Conservation (phyloP, 2,113 vertebrate species). For the Pachyramphus minor region DNA sequence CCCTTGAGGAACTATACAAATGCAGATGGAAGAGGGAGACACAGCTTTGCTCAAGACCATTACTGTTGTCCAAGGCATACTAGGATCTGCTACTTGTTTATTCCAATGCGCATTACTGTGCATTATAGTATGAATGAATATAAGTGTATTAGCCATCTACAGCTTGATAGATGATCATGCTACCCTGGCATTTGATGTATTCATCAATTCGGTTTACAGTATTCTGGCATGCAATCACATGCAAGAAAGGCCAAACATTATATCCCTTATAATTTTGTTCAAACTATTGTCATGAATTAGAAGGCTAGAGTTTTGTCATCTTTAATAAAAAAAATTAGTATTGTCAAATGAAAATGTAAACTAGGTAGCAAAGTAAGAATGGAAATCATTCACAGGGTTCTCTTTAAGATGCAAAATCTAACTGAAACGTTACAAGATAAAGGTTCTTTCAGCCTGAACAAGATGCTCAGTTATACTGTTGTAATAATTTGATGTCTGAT, state of each 20-base stretch:
- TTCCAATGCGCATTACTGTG: not conserved
- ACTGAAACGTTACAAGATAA: not conserved
- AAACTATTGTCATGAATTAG: conserved; percentile 28
- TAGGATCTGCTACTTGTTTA: not conserved
- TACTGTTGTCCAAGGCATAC: not conserved
- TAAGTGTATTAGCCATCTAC: not conserved
- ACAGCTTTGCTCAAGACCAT: not conserved
- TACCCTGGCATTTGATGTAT: not conserved
- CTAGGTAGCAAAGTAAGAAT: not conserved
- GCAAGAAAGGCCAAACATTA: not conserved
- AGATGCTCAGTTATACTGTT: not conserved
- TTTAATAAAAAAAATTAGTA: not conserved
- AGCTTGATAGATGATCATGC: not conserved
- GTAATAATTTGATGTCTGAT: not conserved
- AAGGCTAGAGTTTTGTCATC: not conserved
- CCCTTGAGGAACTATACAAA: not conserved
- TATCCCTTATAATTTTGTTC: conserved; percentile 8
- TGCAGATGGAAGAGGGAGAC: not conserved
- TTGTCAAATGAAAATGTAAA: not conserved
- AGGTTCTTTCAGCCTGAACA: not conserved
- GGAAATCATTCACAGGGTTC: not conserved
- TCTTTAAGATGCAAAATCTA: not conserved
- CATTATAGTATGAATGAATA: not conserved
- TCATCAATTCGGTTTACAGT: not conserved
- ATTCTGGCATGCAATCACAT: not conserved